Conservation (phyloP, 2,113 vertebrate species). For the Atractosteus spatula region DNA sequence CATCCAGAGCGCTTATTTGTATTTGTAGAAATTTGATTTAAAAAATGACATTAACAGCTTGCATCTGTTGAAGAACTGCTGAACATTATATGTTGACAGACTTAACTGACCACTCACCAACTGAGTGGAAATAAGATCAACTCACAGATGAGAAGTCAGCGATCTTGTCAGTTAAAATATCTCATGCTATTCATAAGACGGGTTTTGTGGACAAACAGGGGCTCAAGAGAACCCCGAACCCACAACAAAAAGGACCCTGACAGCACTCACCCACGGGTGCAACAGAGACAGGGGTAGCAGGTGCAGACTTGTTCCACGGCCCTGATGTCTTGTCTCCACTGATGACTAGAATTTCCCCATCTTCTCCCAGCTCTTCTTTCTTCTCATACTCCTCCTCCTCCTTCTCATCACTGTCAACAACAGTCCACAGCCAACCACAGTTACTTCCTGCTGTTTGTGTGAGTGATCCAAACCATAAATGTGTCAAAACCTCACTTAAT, state of each 20-base stretch:
- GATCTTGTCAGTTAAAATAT: background rate
- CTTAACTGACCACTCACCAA: too few relatives aligned
- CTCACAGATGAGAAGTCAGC: background rate
- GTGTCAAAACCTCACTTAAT: background rate
- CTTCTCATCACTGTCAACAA: conserved; percentile 75
- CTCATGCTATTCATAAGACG: too few relatives aligned
- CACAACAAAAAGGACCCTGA: background rate
- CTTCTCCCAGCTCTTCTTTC: conserved; percentile 82
- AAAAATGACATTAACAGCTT: too few relatives aligned
- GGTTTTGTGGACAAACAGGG: too few relatives aligned
- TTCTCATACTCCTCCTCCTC: conserved; percentile 93
- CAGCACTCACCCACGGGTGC: conserved; percentile 72
- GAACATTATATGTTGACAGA: too few relatives aligned
- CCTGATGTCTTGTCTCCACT: conserved; percentile 82
- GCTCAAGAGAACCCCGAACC: background rate
- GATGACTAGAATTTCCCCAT: conserved; percentile 80
- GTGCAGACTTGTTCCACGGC: conserved; percentile 91
- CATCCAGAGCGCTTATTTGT: too few relatives aligned
- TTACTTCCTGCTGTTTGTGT: background rate
- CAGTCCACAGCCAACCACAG: conserved; percentile 3
- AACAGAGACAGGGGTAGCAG: conserved; percentile 63
- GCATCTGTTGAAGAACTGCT: too few relatives aligned
- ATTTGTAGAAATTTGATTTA: too few relatives aligned
- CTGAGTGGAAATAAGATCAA: background rate
- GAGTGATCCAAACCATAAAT: background rate